Percentiles rank a stretch among this genome's conserved stretches.
These are phyloP conservation scores for Colistium nudipinnis DNA, from an alignment of 2,113 vertebrate genomes.

Conservation along the genomic window DNA sequence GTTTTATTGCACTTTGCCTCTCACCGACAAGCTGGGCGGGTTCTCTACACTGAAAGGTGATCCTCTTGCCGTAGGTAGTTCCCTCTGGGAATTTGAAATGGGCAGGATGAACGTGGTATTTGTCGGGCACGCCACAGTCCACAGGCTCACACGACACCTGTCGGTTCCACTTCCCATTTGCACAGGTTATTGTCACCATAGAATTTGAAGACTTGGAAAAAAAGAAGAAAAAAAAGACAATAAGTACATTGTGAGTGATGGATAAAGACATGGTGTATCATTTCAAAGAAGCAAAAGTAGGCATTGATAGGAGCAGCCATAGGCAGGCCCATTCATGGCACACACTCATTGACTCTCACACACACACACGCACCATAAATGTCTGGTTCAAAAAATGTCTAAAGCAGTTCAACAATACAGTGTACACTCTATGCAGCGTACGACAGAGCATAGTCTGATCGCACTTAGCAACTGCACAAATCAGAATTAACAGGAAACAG, in stretches of 20 bases:
- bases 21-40: slow-evolving; percentile 94
- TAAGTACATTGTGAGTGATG: slow-evolving; percentile 1
- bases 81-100: slow-evolving; percentile 91
- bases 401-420: too few relatives aligned
- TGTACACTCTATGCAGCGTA: slow-evolving; percentile 33
- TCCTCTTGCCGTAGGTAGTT: slow-evolving; percentile 93
- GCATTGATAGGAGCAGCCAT: slow-evolving; percentile 1
- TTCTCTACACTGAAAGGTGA: slow-evolving; percentile 90
- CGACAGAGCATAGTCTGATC: slow-evolving; percentile 46
- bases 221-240: slow-evolving; percentile 1
- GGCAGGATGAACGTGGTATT: slow-evolving; percentile 93
- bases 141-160: slow-evolving; percentile 93
- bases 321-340: slow-evolving; percentile 11
- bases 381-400: slow-evolving; percentile 48
- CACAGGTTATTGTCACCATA: slow-evolving; percentile 88
- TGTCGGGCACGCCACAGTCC: slow-evolving; percentile 95
- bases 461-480: slow-evolving; percentile 60
- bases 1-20: slow-evolving; percentile 30
- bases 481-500: slow-evolving; percentile 71
- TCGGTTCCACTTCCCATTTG: slow-evolving; percentile 95
- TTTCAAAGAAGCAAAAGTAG: not conserved
- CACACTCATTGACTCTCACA: slow-evolving; percentile 18
- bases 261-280: not conserved
- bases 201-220: slow-evolving; percentile 82
- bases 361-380: slow-evolving; percentile 35